Conservation (phyloP, 2,888 invertebrate genomes). For the Hemistola chrysoprasaria region DNA sequence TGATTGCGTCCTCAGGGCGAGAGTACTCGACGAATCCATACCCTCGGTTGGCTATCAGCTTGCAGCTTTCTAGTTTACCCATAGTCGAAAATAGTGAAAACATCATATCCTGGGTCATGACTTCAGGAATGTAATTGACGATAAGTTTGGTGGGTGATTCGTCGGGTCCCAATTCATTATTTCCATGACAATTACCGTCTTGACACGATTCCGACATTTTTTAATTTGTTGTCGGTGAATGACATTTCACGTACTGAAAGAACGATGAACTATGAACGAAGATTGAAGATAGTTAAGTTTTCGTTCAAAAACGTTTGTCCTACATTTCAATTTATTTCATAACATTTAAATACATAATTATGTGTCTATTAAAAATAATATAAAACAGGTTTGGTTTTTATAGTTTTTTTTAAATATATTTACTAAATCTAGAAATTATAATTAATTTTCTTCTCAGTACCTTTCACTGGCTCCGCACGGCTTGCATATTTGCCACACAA, state of each 20-base stretch:
- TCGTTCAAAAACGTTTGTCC: slow-evolving; percentile 51
- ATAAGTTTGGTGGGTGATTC: slow-evolving; percentile 82
- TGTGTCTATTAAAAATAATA: not conserved
- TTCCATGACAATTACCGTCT: slow-evolving; percentile 83
- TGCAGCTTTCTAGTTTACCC: slow-evolving; percentile 83
- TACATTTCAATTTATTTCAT: too few species aligned
- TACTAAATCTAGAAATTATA: too few species aligned
- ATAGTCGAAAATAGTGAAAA: slow-evolving; percentile 80
- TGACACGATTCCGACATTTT: slow-evolving; percentile 84
- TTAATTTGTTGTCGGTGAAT: slow-evolving; percentile 81
- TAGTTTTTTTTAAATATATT: too few species aligned
- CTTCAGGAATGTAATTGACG: slow-evolving; percentile 82
- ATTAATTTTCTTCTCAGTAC: too few species aligned
- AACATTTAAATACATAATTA: too few species aligned
- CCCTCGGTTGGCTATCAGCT: slow-evolving; percentile 80
- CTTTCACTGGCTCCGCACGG: too few species aligned
- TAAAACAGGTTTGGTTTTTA: too few species aligned
- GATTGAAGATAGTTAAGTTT: slow-evolving; percentile 48
- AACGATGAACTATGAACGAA: too few species aligned
- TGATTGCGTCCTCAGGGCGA: slow-evolving; percentile 75
- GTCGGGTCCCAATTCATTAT: slow-evolving; percentile 78
- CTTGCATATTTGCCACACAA: too few species aligned
- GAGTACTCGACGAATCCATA: slow-evolving; percentile 81
- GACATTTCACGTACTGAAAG: slow-evolving; percentile 66
- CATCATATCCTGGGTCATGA: slow-evolving; percentile 83